A percentile compares a stretch with the other conserved stretches of the same genome.
These are phyloP conservation scores for Equus quagga DNA, from an alignment of 2,113 vertebrate genomes.

Conservation along the genomic window DNA sequence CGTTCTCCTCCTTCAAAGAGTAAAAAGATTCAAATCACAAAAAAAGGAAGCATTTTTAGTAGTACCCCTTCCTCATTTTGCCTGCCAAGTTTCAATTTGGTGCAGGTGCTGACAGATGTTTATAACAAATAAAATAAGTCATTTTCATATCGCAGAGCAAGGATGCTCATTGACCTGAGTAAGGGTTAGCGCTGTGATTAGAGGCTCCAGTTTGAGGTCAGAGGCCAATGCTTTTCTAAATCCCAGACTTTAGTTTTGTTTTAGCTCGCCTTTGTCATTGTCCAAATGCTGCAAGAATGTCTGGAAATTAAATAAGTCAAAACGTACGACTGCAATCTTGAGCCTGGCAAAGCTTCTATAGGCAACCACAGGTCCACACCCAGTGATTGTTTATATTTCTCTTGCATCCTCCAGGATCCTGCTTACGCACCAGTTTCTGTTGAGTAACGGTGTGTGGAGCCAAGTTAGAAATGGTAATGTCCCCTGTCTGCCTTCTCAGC, in stretches of 20 bases:
- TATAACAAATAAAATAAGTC: conserved; percentile 36
- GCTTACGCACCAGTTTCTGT: conserved; percentile 72
- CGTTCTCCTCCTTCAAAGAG: neutral
- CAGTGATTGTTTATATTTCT: conserved; percentile 50
- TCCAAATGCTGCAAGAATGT: conserved; percentile 21
- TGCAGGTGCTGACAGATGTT: conserved; percentile 32
- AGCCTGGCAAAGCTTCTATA: conserved; percentile 39
- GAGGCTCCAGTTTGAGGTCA: conserved; percentile 54
- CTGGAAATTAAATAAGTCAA: conserved; percentile 59
- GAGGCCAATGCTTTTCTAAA: conserved; percentile 31
- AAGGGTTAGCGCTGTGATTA: neutral
- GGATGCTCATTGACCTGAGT: neutral
- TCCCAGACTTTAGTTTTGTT: conserved; percentile 19
- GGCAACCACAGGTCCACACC: conserved; percentile 44
- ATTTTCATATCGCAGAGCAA: neutral
- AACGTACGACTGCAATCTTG: neutral
- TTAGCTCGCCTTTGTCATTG: neutral
- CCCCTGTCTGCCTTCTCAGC: conserved; percentile 54
- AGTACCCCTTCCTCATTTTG: conserved; percentile 55
- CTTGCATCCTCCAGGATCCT: conserved; percentile 49
- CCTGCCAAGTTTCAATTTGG: conserved; percentile 25
- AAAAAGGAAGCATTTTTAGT: conserved; percentile 16
- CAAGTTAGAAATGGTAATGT: conserved; percentile 44
- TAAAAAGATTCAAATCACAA: conserved; percentile 18
- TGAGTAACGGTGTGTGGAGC: conserved; percentile 49